Evolutionary conservation across 2,113 vertebrate species (phyloP).

Genomic region (Rynchops niger): DNA sequence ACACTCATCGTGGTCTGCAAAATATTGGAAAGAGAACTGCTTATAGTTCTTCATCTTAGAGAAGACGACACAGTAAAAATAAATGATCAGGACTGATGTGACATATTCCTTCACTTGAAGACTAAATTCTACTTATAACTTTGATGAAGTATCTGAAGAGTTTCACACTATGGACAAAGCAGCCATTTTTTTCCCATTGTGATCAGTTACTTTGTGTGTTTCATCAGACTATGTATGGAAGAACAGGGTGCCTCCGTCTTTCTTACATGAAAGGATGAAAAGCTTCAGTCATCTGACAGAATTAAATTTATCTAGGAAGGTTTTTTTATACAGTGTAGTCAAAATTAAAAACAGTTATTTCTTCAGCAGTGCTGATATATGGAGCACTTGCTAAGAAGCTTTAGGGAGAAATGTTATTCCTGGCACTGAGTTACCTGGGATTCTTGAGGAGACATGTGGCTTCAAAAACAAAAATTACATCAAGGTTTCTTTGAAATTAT

Average conservation of each 20-base stretch:
- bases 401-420: background rate
- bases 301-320: background rate
- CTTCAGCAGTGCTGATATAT: background rate
- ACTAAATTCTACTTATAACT: background rate
- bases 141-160: background rate
- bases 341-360: background rate
- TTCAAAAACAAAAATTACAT: background rate
- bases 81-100: background rate
- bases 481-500: background rate
- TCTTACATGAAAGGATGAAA: background rate
- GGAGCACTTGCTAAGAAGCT: background rate
- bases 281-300: background rate
- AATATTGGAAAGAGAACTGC: background rate
- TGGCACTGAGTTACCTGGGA: background rate
- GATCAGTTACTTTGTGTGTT: background rate
- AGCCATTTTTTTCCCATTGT: background rate
- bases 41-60: background rate
- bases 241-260: background rate
- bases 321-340: background rate
- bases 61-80: background rate
- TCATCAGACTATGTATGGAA: background rate
- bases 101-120: background rate
- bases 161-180: background rate
- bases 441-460: background rate
- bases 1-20: slow-evolving; percentile 79